A percentile compares a stretch with the other conserved stretches of the same genome.
Conservation (phyloP, 1,140 invertebrate species). For the Plodia interpunctella region DNA sequence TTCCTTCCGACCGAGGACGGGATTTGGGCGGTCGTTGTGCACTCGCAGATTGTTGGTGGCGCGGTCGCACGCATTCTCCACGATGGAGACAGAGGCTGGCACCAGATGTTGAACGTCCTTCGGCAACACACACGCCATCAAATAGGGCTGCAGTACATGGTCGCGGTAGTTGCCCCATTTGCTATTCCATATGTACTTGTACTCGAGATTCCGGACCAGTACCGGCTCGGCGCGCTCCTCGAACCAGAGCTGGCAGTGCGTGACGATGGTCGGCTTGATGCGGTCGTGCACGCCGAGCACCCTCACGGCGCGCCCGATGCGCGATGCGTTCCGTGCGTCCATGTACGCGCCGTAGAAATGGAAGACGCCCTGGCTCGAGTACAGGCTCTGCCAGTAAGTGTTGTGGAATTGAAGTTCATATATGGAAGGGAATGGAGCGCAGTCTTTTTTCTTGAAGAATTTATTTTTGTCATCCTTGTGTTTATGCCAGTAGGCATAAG, state of each 20-base stretch:
- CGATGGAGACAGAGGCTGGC: slow-evolving; percentile 91
- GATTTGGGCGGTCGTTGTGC: slow-evolving; percentile 84
- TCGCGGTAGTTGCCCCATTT: slow-evolving; percentile 97
- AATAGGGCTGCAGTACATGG: slow-evolving; percentile 93
- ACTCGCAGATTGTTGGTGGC: slow-evolving; percentile 92
- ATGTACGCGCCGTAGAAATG: slow-evolving; percentile 94
- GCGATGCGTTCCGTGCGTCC: slow-evolving; percentile 86
- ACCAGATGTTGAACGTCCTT: slow-evolving; percentile 83
- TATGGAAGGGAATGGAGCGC: slow-evolving; percentile 89
- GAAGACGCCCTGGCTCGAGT: slow-evolving; percentile 89
- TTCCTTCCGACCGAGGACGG: slow-evolving; percentile 78
- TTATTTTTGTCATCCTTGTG: slow-evolving; percentile 85
- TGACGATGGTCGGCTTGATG: slow-evolving; percentile 89
- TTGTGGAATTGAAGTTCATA: slow-evolving; percentile 95
- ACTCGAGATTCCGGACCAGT: slow-evolving; percentile 89
- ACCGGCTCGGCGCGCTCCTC: slow-evolving; percentile 88
- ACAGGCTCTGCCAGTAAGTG: slow-evolving; percentile 91
- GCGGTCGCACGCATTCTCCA: slow-evolving; percentile 89
- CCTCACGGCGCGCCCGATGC: slow-evolving; percentile 87
- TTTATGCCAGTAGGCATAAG: slow-evolving; percentile 89
- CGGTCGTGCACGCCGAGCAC: slow-evolving; percentile 95
- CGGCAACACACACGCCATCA: slow-evolving; percentile 92
- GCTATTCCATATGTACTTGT: slow-evolving; percentile 96
- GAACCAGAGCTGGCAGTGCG: slow-evolving; percentile 94
- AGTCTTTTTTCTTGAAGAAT: slow-evolving; percentile 85